Percentiles rank a stretch among this genome's conserved stretches.
Conservation (phyloP, 2,797 vertebrate species). For the Danio albolineatus region DNA sequence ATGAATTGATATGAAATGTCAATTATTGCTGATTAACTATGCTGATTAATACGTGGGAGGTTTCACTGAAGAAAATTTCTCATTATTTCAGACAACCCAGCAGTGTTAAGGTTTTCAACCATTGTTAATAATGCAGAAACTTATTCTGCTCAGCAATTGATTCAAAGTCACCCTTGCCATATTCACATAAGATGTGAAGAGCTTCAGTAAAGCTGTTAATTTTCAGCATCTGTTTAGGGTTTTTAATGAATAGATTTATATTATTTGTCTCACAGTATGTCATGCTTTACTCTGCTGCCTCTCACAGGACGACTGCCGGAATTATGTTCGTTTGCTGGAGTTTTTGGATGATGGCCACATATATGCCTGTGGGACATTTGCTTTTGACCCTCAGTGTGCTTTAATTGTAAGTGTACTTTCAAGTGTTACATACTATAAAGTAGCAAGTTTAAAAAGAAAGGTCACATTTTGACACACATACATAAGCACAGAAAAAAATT, state of each 20-base stretch:
- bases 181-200: not conserved
- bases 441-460: not conserved
- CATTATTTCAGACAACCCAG: slow-evolving; percentile 14
- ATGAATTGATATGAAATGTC: slow-evolving; percentile 13
- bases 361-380: slow-evolving; percentile 89
- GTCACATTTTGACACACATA: slow-evolving; percentile 9
- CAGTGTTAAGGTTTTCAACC: slow-evolving; percentile 10
- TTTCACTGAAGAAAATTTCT: not conserved
- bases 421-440: not conserved
- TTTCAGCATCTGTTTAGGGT: too few species aligned
- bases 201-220: not conserved
- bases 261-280: not conserved
- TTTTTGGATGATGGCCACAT: slow-evolving; percentile 80
- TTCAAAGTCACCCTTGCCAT: not conserved
- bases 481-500: not conserved
- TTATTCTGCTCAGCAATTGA: not conserved
- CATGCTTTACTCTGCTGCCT: slow-evolving; percentile 67
- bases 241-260: not conserved
- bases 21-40: not conserved
- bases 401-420: slow-evolving; percentile 80
- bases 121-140: slow-evolving; percentile 14
- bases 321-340: slow-evolving; percentile 88
- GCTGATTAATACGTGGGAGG: not conserved
- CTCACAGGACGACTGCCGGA: slow-evolving; percentile 85
- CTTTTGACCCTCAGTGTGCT: slow-evolving; percentile 89